Percentiles rank a stretch among this genome's conserved stretches.
phyloP scores from a whole-genome alignment of 2,797 vertebrate genomes.

The Danionella dracula region DNA sequence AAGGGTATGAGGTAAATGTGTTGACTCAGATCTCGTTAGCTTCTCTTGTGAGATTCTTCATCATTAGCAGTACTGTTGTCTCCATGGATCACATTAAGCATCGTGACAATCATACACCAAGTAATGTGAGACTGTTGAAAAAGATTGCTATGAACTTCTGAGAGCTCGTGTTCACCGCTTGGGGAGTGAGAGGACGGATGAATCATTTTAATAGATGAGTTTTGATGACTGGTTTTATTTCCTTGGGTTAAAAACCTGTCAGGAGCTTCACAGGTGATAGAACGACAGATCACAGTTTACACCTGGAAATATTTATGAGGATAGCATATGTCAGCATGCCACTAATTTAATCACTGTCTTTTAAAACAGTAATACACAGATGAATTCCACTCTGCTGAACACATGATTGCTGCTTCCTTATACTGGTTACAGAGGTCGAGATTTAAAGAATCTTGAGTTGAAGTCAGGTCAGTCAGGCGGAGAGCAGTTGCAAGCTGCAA shows the following conservation, averaged over 20 bases:
- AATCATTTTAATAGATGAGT: not conserved
- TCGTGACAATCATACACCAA: not conserved
- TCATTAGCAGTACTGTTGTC: constrained; percentile 8
- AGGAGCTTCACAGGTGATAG: not conserved
- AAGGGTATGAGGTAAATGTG: constrained; percentile 7
- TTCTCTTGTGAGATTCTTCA: constrained; percentile 5
- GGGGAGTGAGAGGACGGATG: not conserved
- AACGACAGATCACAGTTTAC: not conserved
- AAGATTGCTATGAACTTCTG: not conserved
- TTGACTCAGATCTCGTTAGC: constrained; percentile 11
- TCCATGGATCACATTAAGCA: not conserved
- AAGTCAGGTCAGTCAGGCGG: not conserved
- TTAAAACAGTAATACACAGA: not conserved
- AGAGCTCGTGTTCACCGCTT: not conserved
- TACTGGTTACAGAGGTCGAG: not conserved
- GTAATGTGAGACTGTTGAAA: not conserved
- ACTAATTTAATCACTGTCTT: not conserved
- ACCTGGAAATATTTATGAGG: not conserved
- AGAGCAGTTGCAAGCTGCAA: constrained; percentile 8
- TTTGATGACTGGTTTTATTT: not conserved
- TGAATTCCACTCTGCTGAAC: not conserved
- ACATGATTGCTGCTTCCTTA: not conserved
- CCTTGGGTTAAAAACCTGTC: not conserved
- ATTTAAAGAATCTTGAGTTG: constrained; percentile 6
- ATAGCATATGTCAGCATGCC: not conserved